Base-by-base conservation (phyloP, 1,140 invertebrate genomes). In the Diploscapter pachys region DNA sequence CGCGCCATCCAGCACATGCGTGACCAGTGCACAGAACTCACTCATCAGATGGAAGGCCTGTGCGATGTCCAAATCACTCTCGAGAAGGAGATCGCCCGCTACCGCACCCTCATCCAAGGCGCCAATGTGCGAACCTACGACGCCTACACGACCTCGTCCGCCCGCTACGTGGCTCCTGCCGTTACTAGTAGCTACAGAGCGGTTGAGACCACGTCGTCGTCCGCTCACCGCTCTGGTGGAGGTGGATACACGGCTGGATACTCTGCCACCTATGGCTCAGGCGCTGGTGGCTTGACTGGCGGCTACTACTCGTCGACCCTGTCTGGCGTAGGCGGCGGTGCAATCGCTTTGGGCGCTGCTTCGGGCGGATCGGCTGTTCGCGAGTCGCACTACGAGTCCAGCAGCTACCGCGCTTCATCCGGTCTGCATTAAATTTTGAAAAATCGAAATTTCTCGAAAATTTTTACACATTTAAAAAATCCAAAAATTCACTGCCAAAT, bases 11-110 rank as follows among this genome's bases (percentile, higher is more conserved):
- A 48, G 4, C 50, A 70, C 5, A 13, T 70, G 8, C 59, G 56
- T 13, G 68, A 70, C 51, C 55, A 59, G 5, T 70, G 68, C 68
- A 70, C 68, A 61, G 68, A 70, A 51, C 50, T 70, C 68, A 70
- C 56, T 61, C 59, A 61, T 5, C 68, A 70, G 68, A 70, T 70
- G 68, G 68, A 70, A 6, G 63, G 54, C 56, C 56, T 70, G 5
- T 70, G 68, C 68, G 68, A 70, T 13, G 56, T 52, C 3, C 56
- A 70, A 61, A 13, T 11, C 3, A 51, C 55, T 5, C 68, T 70
- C 3, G 56, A 70, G 63, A 50, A 11, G 4, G 68, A 70, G 56
- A 13, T 70, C 11, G 68, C 59, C 51, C 55, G 68, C 5, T 70
- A 70, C 68, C 55, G 68, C 13, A 11, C 48, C 2, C 56, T 70